Evolutionary conservation across 37 sponge, comb jelly and placozoan genomes (phyloP).

Genomic region (Beroe forskalii): DNA sequence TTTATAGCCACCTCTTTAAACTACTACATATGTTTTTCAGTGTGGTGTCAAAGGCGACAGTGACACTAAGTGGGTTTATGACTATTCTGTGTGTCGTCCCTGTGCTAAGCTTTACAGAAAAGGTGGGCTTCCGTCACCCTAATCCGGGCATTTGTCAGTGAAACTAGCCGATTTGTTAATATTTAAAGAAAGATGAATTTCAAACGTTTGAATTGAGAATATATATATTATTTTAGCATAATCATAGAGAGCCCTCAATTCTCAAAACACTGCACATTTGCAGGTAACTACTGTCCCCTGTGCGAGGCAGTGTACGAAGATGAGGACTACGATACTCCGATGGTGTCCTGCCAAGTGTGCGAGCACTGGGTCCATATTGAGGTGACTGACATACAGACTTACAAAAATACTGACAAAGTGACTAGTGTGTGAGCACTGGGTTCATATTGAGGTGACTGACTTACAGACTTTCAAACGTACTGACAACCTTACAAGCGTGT

Average conservation of each 20-base stretch:
- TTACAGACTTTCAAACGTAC: too few species aligned
- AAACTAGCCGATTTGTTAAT: too few species aligned
- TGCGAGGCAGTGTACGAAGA: constrained; percentile 82
- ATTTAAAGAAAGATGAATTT: too few species aligned
- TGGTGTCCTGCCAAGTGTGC: constrained; percentile 86
- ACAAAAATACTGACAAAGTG: too few species aligned
- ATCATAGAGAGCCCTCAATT: too few species aligned
- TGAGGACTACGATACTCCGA: constrained; percentile 83
- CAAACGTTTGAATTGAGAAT: too few species aligned
- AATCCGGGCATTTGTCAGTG: too few species aligned
- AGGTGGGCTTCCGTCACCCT: too few species aligned
- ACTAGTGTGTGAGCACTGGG: constrained; percentile 81
- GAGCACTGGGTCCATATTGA: constrained; percentile 82
- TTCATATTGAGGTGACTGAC: constrained; percentile 72
- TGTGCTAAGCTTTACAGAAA: constrained; percentile 45
- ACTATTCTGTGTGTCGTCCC: constrained; percentile 4
- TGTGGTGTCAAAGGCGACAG: constrained; percentile 17
- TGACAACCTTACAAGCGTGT: constrained; percentile 80
- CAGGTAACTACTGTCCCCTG: constrained; percentile 89
- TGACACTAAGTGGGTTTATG: constrained; percentile 18
- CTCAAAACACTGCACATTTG: neutral
- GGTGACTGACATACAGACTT: too few species aligned
- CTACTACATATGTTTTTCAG: neutral
- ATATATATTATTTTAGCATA: too few species aligned
- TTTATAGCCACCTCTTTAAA: too few species aligned